Base-by-base conservation (phyloP, 2,797 vertebrate species). In the Sphenopsis melanotis region DNA sequence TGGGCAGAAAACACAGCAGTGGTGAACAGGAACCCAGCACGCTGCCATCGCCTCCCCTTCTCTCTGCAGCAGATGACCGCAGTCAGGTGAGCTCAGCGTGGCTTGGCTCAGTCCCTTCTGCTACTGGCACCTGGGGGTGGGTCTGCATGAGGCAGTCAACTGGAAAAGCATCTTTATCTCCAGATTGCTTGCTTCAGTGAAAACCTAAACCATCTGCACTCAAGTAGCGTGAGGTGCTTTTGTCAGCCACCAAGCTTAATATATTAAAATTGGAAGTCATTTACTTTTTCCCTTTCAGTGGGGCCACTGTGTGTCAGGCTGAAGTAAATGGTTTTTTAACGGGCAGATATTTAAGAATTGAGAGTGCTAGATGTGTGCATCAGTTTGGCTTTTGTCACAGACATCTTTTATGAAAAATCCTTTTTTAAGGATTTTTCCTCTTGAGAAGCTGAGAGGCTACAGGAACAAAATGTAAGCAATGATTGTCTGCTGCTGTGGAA, bases 1-100 rank as follows among this genome's bases (percentile, higher is more conserved):
- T 68, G 77, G 86, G 72, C 97, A 99, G 99, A 95, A 99, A 99
- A 97, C 99, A 99, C 97, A 99, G 99, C 97, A 99, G 99, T 92
- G 99, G 99, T 9, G 99, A 99, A 85, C 99, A 99, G 46, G 99
- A 99, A 80, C 98, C 98, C 47, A 98, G 98, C 95, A 99, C 98
- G 1, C 97, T 99, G 91, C 99, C 99, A 16, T 99, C 99, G 1
- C 99, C 99, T 2, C 99, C 99, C 22, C 98, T 99, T 15, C 99
- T 99, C 84, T 98, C 98, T 76, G 92, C 98, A 2, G 93, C 97
- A 17, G 99, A 99, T 22, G 99, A 99, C 85, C 97, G 97, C 75
- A 98, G 96, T 97, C 99, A 99, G 99, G 99, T 93, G 79, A 90
- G 80, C 44, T 44, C 69, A n/a, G 56, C 9, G 4, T 2, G 16